Percentiles rank a stretch among this genome's conserved stretches.
Conservation (phyloP, 2,888 invertebrate species). For the Ptilodon capucinus region DNA sequence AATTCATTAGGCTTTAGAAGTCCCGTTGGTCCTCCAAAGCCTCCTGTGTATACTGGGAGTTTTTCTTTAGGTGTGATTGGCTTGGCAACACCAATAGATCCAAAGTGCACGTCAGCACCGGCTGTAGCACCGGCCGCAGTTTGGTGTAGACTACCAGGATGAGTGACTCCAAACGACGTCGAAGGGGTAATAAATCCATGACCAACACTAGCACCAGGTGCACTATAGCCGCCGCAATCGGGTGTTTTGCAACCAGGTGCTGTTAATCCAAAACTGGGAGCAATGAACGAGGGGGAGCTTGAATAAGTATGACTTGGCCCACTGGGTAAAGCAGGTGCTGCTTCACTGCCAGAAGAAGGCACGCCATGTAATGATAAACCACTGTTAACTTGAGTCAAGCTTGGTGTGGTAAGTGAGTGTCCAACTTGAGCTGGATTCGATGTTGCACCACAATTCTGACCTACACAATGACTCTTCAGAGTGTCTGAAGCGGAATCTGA, state of each 20-base stretch:
- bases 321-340: background rate
- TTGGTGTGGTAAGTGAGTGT: background rate
- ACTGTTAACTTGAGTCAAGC: background rate
- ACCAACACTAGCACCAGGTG: background rate
- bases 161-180: background rate
- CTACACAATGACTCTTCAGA: background rate
- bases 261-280: background rate
- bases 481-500: background rate
- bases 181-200: background rate
- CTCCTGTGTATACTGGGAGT: conserved; percentile 17
- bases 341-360: background rate
- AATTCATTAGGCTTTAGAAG: conserved; percentile 2
- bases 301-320: background rate
- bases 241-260: background rate
- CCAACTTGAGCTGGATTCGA: background rate
- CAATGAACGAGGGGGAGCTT: background rate
- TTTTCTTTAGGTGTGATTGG: background rate
- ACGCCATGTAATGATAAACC: background rate
- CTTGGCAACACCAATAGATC: background rate
- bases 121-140: background rate
- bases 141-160: background rate
- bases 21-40: conserved; percentile 21
- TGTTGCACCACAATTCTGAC: background rate
- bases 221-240: background rate
- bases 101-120: background rate